Evolutionary conservation across 2,888 invertebrate genomes (phyloP).

Genomic region (Leucophenga maculata): DNA sequence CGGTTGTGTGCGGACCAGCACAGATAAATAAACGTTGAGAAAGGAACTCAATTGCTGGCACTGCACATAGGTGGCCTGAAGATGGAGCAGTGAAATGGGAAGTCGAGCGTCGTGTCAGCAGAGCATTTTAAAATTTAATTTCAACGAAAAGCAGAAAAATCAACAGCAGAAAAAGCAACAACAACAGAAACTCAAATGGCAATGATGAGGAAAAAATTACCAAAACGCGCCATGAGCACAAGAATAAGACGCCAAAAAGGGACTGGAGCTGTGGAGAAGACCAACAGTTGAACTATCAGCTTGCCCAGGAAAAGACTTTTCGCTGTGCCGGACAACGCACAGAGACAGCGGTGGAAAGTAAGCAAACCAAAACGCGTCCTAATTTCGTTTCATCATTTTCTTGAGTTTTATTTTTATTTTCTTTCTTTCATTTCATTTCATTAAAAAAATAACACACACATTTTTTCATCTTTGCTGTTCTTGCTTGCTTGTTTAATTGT

Average conservation of each 20-base stretch:
- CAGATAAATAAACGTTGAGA: slow-evolving; percentile 59
- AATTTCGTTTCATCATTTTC: slow-evolving; percentile 17
- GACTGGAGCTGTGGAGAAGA: too few species aligned
- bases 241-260: not conserved
- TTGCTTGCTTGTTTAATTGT: slow-evolving; percentile 49
- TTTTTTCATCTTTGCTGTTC: slow-evolving; percentile 23
- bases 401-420: slow-evolving; percentile 8
- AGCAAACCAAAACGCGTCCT: slow-evolving; percentile 29
- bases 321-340: not conserved
- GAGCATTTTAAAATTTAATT: slow-evolving; percentile 62
- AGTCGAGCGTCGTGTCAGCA: slow-evolving; percentile 35
- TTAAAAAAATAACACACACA: too few species aligned
- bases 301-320: too few species aligned
- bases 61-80: slow-evolving; percentile 30
- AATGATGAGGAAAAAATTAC: slow-evolving; percentile 31
- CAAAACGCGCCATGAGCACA: not conserved
- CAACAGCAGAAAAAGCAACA: slow-evolving; percentile 46
- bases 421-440: slow-evolving; percentile 14
- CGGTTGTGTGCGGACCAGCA: slow-evolving; percentile 40
- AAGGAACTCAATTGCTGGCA: slow-evolving; percentile 33
- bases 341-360: not conserved
- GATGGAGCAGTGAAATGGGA: slow-evolving; percentile 28
- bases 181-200: slow-evolving; percentile 43
- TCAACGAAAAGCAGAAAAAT: slow-evolving; percentile 54
- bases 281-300: too few species aligned